Percentiles rank a stretch among this genome's conserved stretches.
Evolutionary conservation across 2,113 vertebrate genomes (phyloP).

Genomic region (Polypterus bichir): DNA sequence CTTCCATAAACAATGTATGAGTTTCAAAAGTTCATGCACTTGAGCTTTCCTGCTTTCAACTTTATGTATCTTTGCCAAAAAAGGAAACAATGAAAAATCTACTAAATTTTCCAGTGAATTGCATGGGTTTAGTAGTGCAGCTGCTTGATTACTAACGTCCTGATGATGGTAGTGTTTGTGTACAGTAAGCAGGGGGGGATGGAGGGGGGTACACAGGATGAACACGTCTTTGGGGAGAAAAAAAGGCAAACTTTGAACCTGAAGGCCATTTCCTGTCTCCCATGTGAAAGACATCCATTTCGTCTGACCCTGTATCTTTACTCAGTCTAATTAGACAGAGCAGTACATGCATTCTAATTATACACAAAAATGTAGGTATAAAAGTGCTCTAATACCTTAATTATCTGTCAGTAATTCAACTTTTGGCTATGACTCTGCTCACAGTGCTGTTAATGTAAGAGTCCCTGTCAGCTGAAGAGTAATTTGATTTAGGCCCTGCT

Average conservation of each 20-base stretch:
- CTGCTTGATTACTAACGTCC: too few relatives aligned
- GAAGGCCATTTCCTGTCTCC: constrained; percentile 1
- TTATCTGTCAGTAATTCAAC: constrained; percentile 76
- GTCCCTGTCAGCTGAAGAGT: constrained; percentile 70
- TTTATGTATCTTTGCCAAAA: too few relatives aligned
- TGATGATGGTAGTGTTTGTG: too few relatives aligned
- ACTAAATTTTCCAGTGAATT: too few relatives aligned
- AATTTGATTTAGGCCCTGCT: constrained; percentile 68
- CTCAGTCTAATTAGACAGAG: constrained; percentile 59
- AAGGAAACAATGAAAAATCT: too few relatives aligned
- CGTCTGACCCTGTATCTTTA: constrained; percentile 30
- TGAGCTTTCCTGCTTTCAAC: too few relatives aligned
- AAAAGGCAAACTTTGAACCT: neutral
- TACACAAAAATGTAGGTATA: constrained; percentile 47
- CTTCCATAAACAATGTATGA: too few relatives aligned
- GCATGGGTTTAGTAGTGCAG: too few relatives aligned
- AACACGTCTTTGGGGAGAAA: neutral
- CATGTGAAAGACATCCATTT: constrained; percentile 5
- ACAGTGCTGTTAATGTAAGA: constrained; percentile 69
- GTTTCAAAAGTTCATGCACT: too few relatives aligned
- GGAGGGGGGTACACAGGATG: too few relatives aligned
- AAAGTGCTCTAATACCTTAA: constrained; percentile 66
- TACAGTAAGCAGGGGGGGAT: too few relatives aligned
- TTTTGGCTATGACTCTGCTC: constrained; percentile 65
- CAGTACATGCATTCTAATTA: constrained; percentile 59